phyloP scores from a whole-genome alignment of 2,797 vertebrate genomes.

The Chiloscyllium punctatum region DNA sequence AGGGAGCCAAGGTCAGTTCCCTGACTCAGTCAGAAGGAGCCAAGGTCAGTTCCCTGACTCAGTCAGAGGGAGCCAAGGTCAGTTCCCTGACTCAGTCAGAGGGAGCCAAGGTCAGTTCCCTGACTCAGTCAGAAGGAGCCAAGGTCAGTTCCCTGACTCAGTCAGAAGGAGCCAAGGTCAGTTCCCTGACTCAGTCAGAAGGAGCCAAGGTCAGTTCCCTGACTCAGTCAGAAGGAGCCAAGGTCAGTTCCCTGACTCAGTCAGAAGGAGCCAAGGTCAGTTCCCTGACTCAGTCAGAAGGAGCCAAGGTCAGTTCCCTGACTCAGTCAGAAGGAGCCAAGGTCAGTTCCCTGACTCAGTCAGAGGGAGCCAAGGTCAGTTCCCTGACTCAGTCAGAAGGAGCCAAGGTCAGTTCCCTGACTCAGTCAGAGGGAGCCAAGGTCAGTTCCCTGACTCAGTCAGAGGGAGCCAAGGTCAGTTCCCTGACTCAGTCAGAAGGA shows the following conservation, averaged over 20 bases:
- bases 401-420: not conserved
- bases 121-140: too few relatives aligned
- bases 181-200: too few relatives aligned
- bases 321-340: too few relatives aligned
- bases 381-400: too few relatives aligned
- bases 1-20: not conserved
- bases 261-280: not conserved
- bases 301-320: too few relatives aligned
- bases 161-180: not conserved
- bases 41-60: too few relatives aligned
- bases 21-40: not conserved
- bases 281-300: not conserved
- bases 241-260: too few relatives aligned
- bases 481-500: not conserved
- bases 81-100: not conserved
- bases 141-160: not conserved
- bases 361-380: not conserved
- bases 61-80: not conserved
- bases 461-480: not conserved
- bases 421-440: not conserved
- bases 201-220: not conserved
- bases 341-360: not conserved
- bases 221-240: not conserved
- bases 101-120: not conserved
- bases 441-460: too few relatives aligned